These are phyloP conservation scores for Drosophila murphyi DNA, from an alignment of 1,140 invertebrate species.

Conservation along the genomic window DNA sequence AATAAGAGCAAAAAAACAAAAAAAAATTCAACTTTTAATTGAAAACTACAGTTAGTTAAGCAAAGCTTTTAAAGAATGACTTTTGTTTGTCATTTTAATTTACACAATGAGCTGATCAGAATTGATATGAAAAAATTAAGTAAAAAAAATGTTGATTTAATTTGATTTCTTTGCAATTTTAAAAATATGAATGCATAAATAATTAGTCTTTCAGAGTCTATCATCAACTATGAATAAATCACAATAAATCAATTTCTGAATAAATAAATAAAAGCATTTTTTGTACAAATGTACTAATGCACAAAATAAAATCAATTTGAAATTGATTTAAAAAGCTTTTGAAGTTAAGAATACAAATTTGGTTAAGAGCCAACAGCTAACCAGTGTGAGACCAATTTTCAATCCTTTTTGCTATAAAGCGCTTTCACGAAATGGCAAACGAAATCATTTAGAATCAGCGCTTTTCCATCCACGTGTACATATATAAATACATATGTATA, in stretches of 20 bases:
- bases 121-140: not conserved
- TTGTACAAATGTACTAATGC: not conserved
- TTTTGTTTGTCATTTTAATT: not conserved
- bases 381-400: conserved; percentile 32
- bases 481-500: not conserved
- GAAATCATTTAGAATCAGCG: conserved; percentile 47
- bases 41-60: conserved; percentile 3
- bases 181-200: too few relatives aligned
- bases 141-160: not conserved
- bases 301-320: not conserved
- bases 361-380: conserved; percentile 1
- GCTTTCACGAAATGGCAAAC: conserved; percentile 43
- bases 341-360: conserved; percentile 3
- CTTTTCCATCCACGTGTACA: not conserved
- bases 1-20: not conserved
- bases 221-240: too few relatives aligned
- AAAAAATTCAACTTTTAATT: conserved; percentile 2
- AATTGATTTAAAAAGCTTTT: conserved; percentile 4
- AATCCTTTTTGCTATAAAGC: conserved; percentile 22
- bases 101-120: not conserved
- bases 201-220: too few relatives aligned
- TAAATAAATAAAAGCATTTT: too few relatives aligned
- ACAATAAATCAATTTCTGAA: too few relatives aligned
- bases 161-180: not conserved
- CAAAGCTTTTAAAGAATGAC: not conserved